Conservation (phyloP, 1,140 invertebrate species). For the Drosophila ohnishii region DNA sequence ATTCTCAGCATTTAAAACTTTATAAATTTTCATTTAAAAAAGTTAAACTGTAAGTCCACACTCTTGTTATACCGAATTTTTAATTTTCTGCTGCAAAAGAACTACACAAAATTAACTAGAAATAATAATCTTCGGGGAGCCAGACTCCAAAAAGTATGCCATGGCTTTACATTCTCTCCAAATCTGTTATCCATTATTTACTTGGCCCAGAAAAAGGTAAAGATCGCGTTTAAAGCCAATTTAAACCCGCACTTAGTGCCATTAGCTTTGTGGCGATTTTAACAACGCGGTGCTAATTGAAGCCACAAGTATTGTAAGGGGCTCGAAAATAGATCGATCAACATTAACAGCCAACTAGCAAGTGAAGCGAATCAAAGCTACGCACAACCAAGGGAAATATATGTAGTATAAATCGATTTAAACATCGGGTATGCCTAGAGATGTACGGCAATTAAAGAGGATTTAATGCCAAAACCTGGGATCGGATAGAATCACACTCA, state of each 20-base stretch:
- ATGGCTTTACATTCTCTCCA: neutral
- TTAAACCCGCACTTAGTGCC: slow-evolving; percentile 44
- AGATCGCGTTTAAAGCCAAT: slow-evolving; percentile 53
- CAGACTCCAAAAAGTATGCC: slow-evolving; percentile 49
- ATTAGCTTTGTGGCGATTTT: slow-evolving; percentile 27
- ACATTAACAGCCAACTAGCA: slow-evolving; percentile 32
- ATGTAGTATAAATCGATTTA: neutral
- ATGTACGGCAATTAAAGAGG: neutral
- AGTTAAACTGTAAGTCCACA: slow-evolving; percentile 9
- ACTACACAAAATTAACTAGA: neutral
- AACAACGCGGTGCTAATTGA: slow-evolving; percentile 53
- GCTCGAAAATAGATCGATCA: slow-evolving; percentile 42
- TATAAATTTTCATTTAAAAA: neutral
- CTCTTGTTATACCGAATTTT: neutral
- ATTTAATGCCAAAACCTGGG: neutral
- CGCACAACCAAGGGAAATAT: slow-evolving; percentile 7
- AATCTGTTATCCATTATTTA: slow-evolving; percentile 15
- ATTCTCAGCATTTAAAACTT: neutral
- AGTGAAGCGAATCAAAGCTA: slow-evolving; percentile 25
- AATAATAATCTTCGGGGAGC: too few species aligned
- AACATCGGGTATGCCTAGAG: slow-evolving; percentile 4
- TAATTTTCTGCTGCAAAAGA: too few species aligned
- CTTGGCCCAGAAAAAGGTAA: slow-evolving; percentile 17
- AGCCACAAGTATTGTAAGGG: slow-evolving; percentile 27
- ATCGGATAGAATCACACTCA: neutral